Evolutionary conservation across 1,140 invertebrate species (phyloP), one percentile per base, ranked within the genome.

Genomic region (Nilaparvata lugens): DNA sequence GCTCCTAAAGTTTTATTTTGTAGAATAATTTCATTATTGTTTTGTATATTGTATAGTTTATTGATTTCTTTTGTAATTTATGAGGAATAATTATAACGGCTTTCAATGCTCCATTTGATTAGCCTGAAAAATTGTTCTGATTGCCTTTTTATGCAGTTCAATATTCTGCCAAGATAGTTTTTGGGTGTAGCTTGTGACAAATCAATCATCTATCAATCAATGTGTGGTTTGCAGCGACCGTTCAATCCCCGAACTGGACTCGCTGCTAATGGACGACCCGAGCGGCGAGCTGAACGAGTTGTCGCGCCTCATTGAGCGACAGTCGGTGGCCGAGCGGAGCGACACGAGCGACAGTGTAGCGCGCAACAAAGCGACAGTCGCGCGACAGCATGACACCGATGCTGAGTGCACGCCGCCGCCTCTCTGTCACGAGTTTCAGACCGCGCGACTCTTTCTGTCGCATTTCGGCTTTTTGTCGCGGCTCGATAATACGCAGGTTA

Each of bases 351-450:
- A 19, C 23, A 35, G 52, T 19, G 14, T 40, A 21, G 43, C 11
- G 58, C 43, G 48, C 3, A 3, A 28, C 25, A 28, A 28, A 11
- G 31, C 38, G 57, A 64, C 16, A 62, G 63, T 19, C 13, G 2
- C 1, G 31, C 31, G 31, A 4, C 31, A 35, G 7, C 31, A 35
- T 11, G 66, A 69, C 64, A 57, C 66, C 9, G 64, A 64, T 43
- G 76, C 84, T 51, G 91, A 95, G 70, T 92, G 89, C 69, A 77
- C 83, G 11, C 86, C 91, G 14, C 94, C 94, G 0, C 77, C 85
- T 9, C 83, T 87, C 1, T 89, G 87, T 62, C 86, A 93, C 56
- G 91, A 96, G 69, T 96, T 95, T 73, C 92, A 97, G 78, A 95
- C 95, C 0, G 91, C 95, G 1, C 79, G 95, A 61, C 73, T 98